These are phyloP conservation scores for Ctenoplectra terminalis DNA, from an alignment of 1,140 invertebrate genomes.

Conservation along the genomic window DNA sequence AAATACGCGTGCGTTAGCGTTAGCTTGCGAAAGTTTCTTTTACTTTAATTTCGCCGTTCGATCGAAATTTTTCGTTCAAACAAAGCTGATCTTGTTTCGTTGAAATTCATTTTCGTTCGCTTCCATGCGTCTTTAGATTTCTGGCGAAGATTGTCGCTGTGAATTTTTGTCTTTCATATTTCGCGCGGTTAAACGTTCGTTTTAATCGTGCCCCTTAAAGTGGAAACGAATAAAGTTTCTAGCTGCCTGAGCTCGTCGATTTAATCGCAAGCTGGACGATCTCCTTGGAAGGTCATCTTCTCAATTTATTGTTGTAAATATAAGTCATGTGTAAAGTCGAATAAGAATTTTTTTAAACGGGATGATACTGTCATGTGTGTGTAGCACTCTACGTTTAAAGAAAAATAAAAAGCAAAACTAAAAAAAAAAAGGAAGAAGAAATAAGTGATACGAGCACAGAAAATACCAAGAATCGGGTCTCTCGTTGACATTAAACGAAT, in stretches of 20 bases:
- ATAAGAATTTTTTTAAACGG: constrained; percentile 76
- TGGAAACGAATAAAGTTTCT: constrained; percentile 20
- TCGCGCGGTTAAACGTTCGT: not conserved
- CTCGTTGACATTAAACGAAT: constrained; percentile 51
- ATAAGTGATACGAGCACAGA: constrained; percentile 52
- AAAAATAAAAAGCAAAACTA: constrained; percentile 38
- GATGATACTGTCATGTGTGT: constrained; percentile 80
- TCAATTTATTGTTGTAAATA: constrained; percentile 76
- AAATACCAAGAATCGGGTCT: constrained; percentile 59
- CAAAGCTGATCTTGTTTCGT: not conserved
- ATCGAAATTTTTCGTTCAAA: constrained; percentile 6
- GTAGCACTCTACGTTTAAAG: constrained; percentile 74
- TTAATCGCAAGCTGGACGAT: constrained; percentile 70
- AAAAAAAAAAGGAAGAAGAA: constrained; percentile 50
- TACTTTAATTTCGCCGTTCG: not conserved
- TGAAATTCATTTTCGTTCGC: not conserved
- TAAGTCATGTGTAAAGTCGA: constrained; percentile 72
- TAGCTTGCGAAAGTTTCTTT: not conserved
- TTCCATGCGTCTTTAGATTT: not conserved
- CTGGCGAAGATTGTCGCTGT: not conserved
- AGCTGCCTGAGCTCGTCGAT: constrained; percentile 22
- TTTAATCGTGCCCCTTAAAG: not conserved
- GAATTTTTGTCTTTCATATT: constrained; percentile 35
- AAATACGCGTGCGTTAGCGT: not conserved
- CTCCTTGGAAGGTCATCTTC: constrained; percentile 76